A percentile compares a stretch with the other conserved stretches of the same genome.
These are phyloP conservation scores for Aurelia aurita complex sp. Pacific DNA, from an alignment of 30 jellyfish, hydroid and myxozoan species.

Conservation along the genomic window DNA sequence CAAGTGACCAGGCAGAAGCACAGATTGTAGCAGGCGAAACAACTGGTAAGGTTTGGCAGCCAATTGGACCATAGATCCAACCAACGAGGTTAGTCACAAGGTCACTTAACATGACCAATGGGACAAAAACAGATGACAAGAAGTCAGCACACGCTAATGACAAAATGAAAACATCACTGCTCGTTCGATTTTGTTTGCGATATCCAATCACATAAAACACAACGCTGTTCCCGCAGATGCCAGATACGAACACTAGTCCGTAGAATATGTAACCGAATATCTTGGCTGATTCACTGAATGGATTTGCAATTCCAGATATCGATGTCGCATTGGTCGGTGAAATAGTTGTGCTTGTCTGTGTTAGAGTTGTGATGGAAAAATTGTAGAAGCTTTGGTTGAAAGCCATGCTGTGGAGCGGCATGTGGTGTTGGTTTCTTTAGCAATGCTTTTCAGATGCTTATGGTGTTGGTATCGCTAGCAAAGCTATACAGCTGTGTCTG, in stretches of 20 bases:
- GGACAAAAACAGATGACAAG: slow-evolving; percentile 33
- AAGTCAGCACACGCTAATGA: slow-evolving; percentile 52
- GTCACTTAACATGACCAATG: slow-evolving; percentile 38
- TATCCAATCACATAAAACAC: slow-evolving; percentile 59
- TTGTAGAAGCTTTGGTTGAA: too few relatives aligned
- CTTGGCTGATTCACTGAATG: slow-evolving; percentile 11
- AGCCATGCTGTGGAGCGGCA: too few relatives aligned
- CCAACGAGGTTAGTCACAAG: slow-evolving; percentile 3
- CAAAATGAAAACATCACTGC: slow-evolving; percentile 45
- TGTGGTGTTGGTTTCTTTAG: too few relatives aligned
- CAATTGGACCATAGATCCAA: slow-evolving; percentile 54
- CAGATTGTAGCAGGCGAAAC: slow-evolving; percentile 26
- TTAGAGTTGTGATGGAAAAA: too few relatives aligned
- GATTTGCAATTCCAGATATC: not conserved
- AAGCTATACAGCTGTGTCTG: too few relatives aligned
- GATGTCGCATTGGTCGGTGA: not conserved
- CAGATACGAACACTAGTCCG: slow-evolving; percentile 28
- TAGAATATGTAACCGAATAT: slow-evolving; percentile 25
- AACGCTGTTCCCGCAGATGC: slow-evolving; percentile 45
- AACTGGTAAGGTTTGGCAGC: slow-evolving; percentile 42
- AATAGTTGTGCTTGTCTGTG: not conserved
- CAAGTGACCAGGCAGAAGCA: slow-evolving; percentile 46
- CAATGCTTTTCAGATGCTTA: too few relatives aligned
- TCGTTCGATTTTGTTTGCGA: slow-evolving; percentile 28
- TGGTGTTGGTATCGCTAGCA: too few relatives aligned